A percentile compares a stretch with the other conserved stretches of the same genome.
Conservation (phyloP, 2,888 invertebrate genomes). For the Hololepta plana region DNA sequence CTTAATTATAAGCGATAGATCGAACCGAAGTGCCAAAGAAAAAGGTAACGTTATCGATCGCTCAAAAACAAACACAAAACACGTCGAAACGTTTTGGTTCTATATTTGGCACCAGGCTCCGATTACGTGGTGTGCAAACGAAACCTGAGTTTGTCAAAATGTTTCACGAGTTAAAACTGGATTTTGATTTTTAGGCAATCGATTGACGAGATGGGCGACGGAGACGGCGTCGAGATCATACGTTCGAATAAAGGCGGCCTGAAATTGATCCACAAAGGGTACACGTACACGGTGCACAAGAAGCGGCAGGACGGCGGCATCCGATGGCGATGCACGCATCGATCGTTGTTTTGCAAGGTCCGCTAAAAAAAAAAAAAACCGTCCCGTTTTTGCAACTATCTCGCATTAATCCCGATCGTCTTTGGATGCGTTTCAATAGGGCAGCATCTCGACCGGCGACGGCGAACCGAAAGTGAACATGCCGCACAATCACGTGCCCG, state of each 20-base stretch:
- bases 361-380: slow-evolving; percentile 11
- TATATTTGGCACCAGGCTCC: too few relatives aligned
- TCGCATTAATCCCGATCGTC: neutral
- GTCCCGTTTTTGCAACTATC: neutral
- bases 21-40: too few relatives aligned
- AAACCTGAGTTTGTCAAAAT: too few relatives aligned
- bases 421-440: slow-evolving; percentile 12
- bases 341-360: slow-evolving; percentile 27
- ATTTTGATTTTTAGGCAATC: too few relatives aligned
- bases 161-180: too few relatives aligned
- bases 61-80: too few relatives aligned
- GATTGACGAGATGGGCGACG: slow-evolving; percentile 1
- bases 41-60: too few relatives aligned
- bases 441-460: slow-evolving; percentile 24
- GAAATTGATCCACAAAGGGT: slow-evolving; percentile 28
- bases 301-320: slow-evolving; percentile 25
- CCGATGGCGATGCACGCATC: slow-evolving; percentile 29
- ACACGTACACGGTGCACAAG: slow-evolving; percentile 31
- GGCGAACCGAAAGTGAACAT: slow-evolving; percentile 23
- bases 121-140: too few relatives aligned
- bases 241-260: slow-evolving; percentile 30
- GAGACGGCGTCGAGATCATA: slow-evolving; percentile 19
- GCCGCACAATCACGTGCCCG: slow-evolving; percentile 28
- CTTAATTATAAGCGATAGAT: too few relatives aligned
- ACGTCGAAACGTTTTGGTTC: too few relatives aligned